Evolutionary conservation across 2,797 vertebrate species (phyloP), one percentile per base, ranked within the genome.

Genomic region (Tragopan temminckii): DNA sequence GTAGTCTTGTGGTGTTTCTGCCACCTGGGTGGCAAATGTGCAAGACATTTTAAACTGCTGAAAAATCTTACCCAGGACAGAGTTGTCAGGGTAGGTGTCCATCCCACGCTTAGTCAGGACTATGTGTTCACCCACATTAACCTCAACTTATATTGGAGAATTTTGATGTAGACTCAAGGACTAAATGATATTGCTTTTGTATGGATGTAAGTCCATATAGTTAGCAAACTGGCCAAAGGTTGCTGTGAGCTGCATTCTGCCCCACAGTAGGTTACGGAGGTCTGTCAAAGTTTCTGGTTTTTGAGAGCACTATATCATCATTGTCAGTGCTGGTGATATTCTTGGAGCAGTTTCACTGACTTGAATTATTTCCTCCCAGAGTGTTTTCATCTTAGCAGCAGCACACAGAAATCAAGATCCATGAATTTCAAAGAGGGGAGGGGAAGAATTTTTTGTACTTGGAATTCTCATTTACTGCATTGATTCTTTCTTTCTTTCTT

Each of bases 1-100:
- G 67, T n/a, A 45, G 9, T 45, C 66, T 62, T 48, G 4, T 42
- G 53, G 31, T 8, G 33, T 85, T 89, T 59, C 58, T 94, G 80
- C 45, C 77, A 72, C 17, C 42, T 71, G 53, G 50, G 70, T 48
- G 61, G 36, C 42, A 83, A 94, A 82, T 53, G 71, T 64, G 72
- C n/a, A n/a, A 55, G 85, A 25, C 57, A 29, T 77, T 86, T 90
- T n/a, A 71, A 71, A 45, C 13, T 43, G 83, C 35, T 1, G 48
- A 31, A 72, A 81, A 82, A 85, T 7, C 68, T 62, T 75, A 91
- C 55, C 77, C 91, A 40, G 55, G n/a, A 78, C n/a, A 23, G 50
- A 62, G 64, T 93, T 94, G 85, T 91, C 19, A 36, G 38, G 66
- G 45, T 74, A 92, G 80, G 64, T 92, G 66, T 85, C 88, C 9